phyloP scores from a whole-genome alignment of 1,140 invertebrate species.

The Drosophila teissieri region DNA sequence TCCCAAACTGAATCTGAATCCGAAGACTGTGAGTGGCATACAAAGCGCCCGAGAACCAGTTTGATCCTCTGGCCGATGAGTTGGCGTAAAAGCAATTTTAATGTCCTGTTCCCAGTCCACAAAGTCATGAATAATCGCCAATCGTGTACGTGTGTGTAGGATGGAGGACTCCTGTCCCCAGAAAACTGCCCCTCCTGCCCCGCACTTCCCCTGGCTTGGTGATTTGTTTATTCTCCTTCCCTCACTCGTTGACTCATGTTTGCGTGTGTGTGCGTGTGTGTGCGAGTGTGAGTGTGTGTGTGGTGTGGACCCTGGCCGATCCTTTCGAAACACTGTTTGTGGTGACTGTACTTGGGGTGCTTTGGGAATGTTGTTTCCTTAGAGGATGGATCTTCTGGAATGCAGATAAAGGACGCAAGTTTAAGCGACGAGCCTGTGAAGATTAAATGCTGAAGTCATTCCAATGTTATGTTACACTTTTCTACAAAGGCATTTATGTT shows the following conservation, averaged over 20 bases:
- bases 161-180: slow-evolving; percentile 44
- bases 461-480: background rate
- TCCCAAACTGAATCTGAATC: slow-evolving; percentile 13
- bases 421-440: background rate
- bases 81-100: slow-evolving; percentile 83
- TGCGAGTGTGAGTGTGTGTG: slow-evolving; percentile 17
- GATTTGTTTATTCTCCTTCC: slow-evolving; percentile 45
- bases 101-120: slow-evolving; percentile 80
- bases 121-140: slow-evolving; percentile 81
- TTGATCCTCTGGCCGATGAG: slow-evolving; percentile 78
- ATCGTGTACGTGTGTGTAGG: slow-evolving; percentile 69
- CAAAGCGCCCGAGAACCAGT: slow-evolving; percentile 73
- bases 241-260: slow-evolving; percentile 14
- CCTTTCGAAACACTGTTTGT: slow-evolving; percentile 37
- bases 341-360: slow-evolving; percentile 60
- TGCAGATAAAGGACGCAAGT: background rate
- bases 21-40: slow-evolving; percentile 71
- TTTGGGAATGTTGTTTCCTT: slow-evolving; percentile 7
- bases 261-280: background rate
- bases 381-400: background rate
- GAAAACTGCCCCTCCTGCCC: background rate
- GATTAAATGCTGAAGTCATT: background rate
- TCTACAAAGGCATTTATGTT: background rate
- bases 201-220: slow-evolving; percentile 23
- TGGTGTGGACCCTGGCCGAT: slow-evolving; percentile 42